phyloP scores from a whole-genome alignment of 2,113 vertebrate species.

The Phasianus colchicus region DNA sequence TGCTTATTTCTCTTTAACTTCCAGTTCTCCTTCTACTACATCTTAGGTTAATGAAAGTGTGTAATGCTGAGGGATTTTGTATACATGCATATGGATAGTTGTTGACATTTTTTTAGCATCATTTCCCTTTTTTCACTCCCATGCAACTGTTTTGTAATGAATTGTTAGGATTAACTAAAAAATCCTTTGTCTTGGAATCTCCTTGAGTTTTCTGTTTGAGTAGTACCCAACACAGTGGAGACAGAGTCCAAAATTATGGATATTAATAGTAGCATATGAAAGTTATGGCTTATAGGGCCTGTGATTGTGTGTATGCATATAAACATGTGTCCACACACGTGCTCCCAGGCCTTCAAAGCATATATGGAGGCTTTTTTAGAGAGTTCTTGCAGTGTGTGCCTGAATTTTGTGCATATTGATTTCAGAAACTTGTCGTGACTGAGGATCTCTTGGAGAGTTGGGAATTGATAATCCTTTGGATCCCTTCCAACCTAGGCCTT shows the following conservation, averaged over 20 bases:
- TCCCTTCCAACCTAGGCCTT: no score
- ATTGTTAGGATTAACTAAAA: not conserved
- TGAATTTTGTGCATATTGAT: not conserved
- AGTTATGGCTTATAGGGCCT: not conserved
- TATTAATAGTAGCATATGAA: not conserved
- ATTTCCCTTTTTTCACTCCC: not conserved
- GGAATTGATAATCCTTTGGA: no score
- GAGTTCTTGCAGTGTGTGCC: not conserved
- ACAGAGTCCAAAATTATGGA: not conserved
- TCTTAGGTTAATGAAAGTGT: not conserved
- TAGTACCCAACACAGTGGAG: not conserved
- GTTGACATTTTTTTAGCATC: not conserved
- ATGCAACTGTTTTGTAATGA: not conserved
- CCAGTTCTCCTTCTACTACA: not conserved
- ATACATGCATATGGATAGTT: not conserved
- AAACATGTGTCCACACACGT: not conserved
- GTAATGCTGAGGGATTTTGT: not conserved
- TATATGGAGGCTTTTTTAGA: not conserved
- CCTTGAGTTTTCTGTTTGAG: not conserved
- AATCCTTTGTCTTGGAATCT: not conserved
- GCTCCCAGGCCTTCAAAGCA: not conserved
- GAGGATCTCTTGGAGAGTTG: not conserved
- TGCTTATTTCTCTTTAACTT: not conserved
- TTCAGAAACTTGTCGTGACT: not conserved
- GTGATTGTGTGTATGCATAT: not conserved